These are phyloP conservation scores for Dasysyrphus albostriatus DNA, from an alignment of 2,888 invertebrate species.

Conservation along the genomic window DNA sequence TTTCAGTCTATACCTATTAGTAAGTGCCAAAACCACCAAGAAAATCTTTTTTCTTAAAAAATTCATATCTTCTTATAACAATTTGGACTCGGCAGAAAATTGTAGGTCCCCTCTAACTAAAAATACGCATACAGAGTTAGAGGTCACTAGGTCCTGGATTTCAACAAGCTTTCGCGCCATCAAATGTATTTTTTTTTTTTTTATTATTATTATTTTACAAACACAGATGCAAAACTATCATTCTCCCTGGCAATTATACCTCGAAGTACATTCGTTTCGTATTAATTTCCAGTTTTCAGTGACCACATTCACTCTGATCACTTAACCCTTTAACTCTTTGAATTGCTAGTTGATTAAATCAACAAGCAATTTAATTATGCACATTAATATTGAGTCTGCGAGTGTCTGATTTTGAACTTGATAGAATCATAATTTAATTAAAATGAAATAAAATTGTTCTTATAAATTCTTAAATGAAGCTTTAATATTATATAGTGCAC, in stretches of 20 bases:
- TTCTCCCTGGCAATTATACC: neutral
- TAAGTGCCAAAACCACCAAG: too few relatives aligned
- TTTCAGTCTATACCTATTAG: too few relatives aligned
- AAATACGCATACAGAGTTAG: too few relatives aligned
- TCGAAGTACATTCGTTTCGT: neutral
- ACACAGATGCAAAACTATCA: neutral
- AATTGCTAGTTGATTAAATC: slow-evolving; percentile 54
- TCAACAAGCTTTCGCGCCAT: too few relatives aligned
- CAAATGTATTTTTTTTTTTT: too few relatives aligned
- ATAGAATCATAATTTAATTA: slow-evolving; percentile 49
- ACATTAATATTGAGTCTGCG: slow-evolving; percentile 5
- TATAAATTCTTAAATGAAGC: neutral
- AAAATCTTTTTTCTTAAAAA: too few relatives aligned
- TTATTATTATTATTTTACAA: too few relatives aligned
- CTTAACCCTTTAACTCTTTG: slow-evolving; percentile 47
- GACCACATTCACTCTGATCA: slow-evolving; percentile 43
- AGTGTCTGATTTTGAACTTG: slow-evolving; percentile 56
- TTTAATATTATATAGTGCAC: neutral
- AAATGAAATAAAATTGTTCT: slow-evolving; percentile 48
- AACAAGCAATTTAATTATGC: slow-evolving; percentile 63
- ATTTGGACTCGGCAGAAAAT: too few relatives aligned
- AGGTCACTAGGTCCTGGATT: too few relatives aligned
- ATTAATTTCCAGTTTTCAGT: slow-evolving; percentile 9
- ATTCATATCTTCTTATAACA: too few relatives aligned
- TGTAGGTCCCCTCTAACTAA: too few relatives aligned